Conservation (phyloP, 53 echinoderm and acorn worm species). For the Astropecten irregularis region DNA sequence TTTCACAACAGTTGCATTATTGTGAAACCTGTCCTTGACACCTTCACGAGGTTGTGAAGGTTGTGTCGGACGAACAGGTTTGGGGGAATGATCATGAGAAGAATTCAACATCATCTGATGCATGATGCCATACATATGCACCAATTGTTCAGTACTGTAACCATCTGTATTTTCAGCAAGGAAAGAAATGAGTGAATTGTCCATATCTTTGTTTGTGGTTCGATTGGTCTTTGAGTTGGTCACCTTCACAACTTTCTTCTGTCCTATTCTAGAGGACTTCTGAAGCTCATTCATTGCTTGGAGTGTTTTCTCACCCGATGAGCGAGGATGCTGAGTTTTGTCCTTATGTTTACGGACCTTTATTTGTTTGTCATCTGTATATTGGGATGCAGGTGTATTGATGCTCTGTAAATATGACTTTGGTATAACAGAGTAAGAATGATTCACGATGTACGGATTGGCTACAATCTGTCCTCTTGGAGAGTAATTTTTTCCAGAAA, state of each 20-base stretch:
- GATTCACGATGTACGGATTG: conserved; percentile 34
- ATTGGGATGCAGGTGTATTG: neutral
- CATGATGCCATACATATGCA: conserved; percentile 29
- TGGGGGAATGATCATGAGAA: neutral
- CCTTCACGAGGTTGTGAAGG: neutral
- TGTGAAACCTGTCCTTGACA: neutral
- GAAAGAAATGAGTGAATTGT: conserved; percentile 21
- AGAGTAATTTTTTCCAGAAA: neutral
- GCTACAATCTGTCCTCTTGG: conserved; percentile 20
- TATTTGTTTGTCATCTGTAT: no score
- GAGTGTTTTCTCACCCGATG: neutral
- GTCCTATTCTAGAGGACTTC: neutral
- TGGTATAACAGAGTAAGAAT: conserved; percentile 8
- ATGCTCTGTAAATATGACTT: neutral
- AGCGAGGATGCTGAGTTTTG: neutral
- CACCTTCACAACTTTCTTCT: conserved; percentile 18
- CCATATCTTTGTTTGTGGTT: conserved; percentile 4
- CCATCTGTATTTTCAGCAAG: neutral
- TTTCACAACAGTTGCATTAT: neutral
- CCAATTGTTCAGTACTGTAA: neutral
- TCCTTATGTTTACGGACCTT: no score
- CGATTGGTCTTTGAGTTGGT: neutral
- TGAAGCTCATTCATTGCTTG: conserved; percentile 27
- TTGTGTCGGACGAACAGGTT: neutral
- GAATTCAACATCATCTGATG: conserved; percentile 15